Conservation (phyloP, 2,797 vertebrate genomes). For the Cuniculus paca region DNA sequence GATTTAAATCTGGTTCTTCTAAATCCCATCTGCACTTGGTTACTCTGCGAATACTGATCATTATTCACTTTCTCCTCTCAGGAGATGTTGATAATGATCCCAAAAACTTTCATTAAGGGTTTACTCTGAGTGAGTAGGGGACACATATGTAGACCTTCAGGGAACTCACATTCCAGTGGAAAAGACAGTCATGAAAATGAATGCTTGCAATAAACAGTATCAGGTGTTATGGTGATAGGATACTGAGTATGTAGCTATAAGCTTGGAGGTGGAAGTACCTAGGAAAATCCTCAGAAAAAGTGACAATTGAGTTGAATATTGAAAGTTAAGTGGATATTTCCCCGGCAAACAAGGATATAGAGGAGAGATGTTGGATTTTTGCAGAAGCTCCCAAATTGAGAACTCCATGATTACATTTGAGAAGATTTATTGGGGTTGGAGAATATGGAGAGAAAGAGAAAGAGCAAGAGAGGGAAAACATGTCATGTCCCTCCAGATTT, state of each 20-base stretch:
- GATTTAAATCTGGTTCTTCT: neutral
- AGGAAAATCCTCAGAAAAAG: neutral
- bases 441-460: neutral
- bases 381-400: neutral
- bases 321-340: neutral
- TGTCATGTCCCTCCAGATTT: neutral
- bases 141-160: neutral
- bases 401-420: neutral
- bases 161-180: neutral
- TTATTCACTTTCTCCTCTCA: neutral
- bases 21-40: neutral
- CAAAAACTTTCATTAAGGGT: neutral
- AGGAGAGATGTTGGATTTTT: neutral
- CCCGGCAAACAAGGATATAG: neutral
- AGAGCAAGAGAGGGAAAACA: neutral
- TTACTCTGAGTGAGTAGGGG: neutral
- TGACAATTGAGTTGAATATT: neutral
- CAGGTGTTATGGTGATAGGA: neutral
- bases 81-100: neutral
- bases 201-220: neutral
- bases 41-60: neutral
- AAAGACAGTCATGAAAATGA: conserved; percentile 30
- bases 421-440: neutral
- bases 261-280: neutral
- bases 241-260: no score